Percentiles rank a stretch among this genome's conserved stretches.
Conservation (phyloP, 2,113 vertebrate genomes). For the Eulemur macaco region DNA sequence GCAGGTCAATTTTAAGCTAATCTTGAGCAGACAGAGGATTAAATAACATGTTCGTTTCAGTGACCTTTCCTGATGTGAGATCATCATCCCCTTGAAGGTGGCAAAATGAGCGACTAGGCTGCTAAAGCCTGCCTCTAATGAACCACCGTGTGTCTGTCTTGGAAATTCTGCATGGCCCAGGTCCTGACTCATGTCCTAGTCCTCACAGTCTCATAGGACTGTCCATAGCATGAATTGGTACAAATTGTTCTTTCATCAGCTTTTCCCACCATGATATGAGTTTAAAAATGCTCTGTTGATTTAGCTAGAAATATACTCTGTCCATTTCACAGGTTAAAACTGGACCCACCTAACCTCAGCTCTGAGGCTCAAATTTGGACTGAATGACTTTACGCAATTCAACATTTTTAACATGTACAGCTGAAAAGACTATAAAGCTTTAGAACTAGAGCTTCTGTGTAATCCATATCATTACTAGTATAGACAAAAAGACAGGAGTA, state of each 20-base stretch:
- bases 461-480: not conserved
- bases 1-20: not conserved
- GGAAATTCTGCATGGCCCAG: not conserved
- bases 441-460: not conserved
- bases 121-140: not conserved
- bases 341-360: not conserved
- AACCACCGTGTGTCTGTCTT: not conserved
- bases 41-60: not conserved
- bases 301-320: not conserved
- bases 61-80: not conserved
- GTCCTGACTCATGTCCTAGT: not conserved
- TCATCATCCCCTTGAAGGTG: not conserved
- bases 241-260: not conserved
- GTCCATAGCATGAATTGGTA: not conserved
- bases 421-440: not conserved
- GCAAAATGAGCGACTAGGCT: not conserved
- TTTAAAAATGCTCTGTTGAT: not conserved
- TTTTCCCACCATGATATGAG: not conserved
- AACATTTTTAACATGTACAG: not conserved
- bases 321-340: not conserved
- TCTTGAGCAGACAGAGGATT: not conserved
- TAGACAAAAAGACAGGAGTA: not conserved
- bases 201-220: not conserved
- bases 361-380: conserved; percentile 7
- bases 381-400: not conserved